Evolutionary conservation across 2,888 invertebrate species (phyloP).

Genomic region (Nebria brevicollis): DNA sequence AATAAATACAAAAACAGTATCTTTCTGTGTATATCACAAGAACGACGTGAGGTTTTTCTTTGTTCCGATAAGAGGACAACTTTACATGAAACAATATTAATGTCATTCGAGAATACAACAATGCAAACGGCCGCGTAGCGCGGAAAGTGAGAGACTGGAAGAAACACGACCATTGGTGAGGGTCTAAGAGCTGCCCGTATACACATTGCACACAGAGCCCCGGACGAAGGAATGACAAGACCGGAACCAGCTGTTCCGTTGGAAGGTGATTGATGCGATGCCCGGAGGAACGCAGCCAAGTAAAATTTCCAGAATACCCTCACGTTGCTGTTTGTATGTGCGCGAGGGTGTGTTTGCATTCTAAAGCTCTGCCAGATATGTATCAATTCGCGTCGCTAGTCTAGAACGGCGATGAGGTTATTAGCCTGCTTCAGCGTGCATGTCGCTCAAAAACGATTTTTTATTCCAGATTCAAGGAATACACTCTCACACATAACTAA

Average conservation of each 20-base stretch:
- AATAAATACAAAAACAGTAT: background rate
- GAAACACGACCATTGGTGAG: background rate
- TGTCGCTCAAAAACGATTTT: background rate
- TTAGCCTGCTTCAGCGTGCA: constrained; percentile 2
- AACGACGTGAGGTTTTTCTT: background rate
- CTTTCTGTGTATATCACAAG: background rate
- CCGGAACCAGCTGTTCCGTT: constrained; percentile 37
- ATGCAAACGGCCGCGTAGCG: background rate
- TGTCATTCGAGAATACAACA: background rate
- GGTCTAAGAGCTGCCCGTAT: background rate
- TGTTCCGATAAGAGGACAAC: constrained; percentile 14
- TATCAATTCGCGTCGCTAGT: constrained; percentile 10
- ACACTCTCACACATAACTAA: background rate
- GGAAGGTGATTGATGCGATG: constrained; percentile 36
- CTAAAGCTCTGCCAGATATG: background rate
- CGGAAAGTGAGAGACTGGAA: background rate
- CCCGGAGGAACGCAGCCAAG: constrained; percentile 15
- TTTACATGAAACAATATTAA: constrained; percentile 19
- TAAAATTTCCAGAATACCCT: constrained; percentile 15
- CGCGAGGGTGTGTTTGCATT: background rate
- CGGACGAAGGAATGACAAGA: constrained; percentile 30
- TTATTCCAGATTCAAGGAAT: background rate
- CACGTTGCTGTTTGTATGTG: constrained; percentile 2
- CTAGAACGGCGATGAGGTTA: constrained; percentile 16
- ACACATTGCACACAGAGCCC: background rate